These are phyloP conservation scores for Steinernema feltiae DNA, from an alignment of 1,140 invertebrate species.

Conservation along the genomic window DNA sequence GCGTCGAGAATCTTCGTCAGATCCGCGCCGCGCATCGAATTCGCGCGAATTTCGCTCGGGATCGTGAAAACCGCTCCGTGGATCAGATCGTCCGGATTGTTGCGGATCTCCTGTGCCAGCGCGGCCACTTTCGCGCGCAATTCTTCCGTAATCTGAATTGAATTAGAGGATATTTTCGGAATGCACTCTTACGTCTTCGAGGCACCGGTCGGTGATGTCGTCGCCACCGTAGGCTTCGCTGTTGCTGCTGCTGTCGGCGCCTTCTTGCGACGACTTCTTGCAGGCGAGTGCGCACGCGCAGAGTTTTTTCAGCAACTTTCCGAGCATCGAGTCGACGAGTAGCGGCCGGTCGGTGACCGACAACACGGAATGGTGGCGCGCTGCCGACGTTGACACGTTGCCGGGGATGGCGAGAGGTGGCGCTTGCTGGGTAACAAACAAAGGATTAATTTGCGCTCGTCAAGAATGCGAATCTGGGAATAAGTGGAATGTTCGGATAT, in stretches of 20 bases:
- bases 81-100: not conserved
- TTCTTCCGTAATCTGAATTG: not conserved
- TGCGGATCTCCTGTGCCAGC: not conserved
- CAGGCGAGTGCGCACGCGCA: not conserved
- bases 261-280: not conserved
- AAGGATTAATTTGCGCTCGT: not conserved
- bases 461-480: not conserved
- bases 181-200: not conserved
- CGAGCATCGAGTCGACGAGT: not conserved
- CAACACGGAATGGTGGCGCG: too few species aligned
- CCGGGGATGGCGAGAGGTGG: too few species aligned
- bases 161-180: not conserved
- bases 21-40: not conserved
- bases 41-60: not conserved
- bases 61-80: conserved; percentile 1
- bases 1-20: not conserved
- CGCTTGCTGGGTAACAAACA: not conserved
- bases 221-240: not conserved
- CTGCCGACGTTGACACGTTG: too few species aligned
- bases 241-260: not conserved
- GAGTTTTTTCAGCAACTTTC: not conserved
- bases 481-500: not conserved
- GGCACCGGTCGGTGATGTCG: not conserved
- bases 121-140: not conserved
- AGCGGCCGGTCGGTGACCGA: not conserved